Conservation (phyloP, 2,888 invertebrate genomes). For the Erynnis tages region DNA sequence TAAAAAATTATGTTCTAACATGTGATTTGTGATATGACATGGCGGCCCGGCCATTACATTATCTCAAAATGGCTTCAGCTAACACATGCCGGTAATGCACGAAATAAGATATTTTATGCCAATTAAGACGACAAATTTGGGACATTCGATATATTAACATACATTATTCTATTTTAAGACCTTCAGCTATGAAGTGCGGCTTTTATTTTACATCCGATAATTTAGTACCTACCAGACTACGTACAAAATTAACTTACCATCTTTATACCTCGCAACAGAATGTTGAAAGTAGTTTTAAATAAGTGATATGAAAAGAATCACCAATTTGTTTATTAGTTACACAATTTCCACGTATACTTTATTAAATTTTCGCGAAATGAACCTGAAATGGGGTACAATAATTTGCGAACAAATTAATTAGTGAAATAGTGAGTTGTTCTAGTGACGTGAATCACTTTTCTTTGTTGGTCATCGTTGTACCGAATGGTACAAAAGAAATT, state of each 20-base stretch:
- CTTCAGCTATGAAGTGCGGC: background rate
- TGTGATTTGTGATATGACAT: constrained; percentile 62
- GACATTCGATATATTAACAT: too few species aligned
- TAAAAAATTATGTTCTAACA: constrained; percentile 34
- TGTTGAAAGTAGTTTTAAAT: constrained; percentile 15
- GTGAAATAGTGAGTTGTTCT: background rate
- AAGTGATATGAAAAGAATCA: background rate
- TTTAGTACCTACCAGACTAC: background rate
- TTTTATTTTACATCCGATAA: constrained; percentile 3
- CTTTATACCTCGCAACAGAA: constrained; percentile 21
- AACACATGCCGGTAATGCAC: constrained; percentile 50
- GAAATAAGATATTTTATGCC: background rate
- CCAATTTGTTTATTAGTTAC: background rate
- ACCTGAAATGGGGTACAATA: background rate
- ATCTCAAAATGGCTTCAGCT: constrained; percentile 69
- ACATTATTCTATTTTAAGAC: background rate
- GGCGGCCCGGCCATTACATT: constrained; percentile 63
- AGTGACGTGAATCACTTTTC: too few species aligned
- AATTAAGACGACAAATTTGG: background rate
- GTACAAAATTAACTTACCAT: constrained; percentile 34
- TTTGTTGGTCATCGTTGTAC: too few species aligned
- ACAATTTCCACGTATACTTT: constrained; percentile 3
- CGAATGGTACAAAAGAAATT: too few species aligned
- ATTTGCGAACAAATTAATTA: background rate
- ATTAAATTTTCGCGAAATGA: background rate